Evolutionary conservation across 2,888 invertebrate genomes (phyloP).

Genomic region (Cryptocheilus praepositus): DNA sequence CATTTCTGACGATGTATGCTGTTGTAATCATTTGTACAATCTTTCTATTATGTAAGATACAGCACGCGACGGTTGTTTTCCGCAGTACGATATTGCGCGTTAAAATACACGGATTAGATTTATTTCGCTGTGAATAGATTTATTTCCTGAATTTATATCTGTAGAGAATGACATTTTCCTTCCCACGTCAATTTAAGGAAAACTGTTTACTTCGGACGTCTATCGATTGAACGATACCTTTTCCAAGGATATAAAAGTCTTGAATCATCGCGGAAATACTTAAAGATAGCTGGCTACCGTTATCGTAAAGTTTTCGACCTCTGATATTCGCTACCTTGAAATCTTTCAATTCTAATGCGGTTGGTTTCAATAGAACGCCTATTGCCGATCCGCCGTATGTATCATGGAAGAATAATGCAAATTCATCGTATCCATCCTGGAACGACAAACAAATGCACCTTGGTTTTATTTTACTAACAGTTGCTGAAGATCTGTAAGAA

Average conservation of each 20-base stretch:
- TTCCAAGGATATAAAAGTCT: constrained; percentile 83
- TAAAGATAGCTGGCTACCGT: constrained; percentile 77
- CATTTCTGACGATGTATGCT: too few relatives aligned
- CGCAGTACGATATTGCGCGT: background rate
- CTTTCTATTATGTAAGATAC: constrained; percentile 15
- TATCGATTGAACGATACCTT: constrained; percentile 80
- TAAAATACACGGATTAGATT: background rate
- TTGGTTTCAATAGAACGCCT: constrained; percentile 89
- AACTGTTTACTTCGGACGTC: constrained; percentile 58
- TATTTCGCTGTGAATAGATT: background rate
- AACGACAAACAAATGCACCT: constrained; percentile 52
- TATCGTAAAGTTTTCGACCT: constrained; percentile 76
- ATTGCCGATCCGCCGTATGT: constrained; percentile 90
- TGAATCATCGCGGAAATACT: constrained; percentile 83
- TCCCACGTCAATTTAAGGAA: constrained; percentile 11
- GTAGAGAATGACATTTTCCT: background rate
- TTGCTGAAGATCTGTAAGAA: background rate
- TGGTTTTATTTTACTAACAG: constrained; percentile 10
- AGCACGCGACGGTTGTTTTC: background rate
- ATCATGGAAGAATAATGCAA: constrained; percentile 93
- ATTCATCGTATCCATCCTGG: constrained; percentile 84
- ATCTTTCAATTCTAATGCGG: constrained; percentile 78
- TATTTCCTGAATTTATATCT: constrained; percentile 3
- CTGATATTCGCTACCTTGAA: constrained; percentile 84
- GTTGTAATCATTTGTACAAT: background rate